These are phyloP conservation scores for Pandion haliaetus DNA, from an alignment of 2,113 vertebrate species.

Conservation along the genomic window DNA sequence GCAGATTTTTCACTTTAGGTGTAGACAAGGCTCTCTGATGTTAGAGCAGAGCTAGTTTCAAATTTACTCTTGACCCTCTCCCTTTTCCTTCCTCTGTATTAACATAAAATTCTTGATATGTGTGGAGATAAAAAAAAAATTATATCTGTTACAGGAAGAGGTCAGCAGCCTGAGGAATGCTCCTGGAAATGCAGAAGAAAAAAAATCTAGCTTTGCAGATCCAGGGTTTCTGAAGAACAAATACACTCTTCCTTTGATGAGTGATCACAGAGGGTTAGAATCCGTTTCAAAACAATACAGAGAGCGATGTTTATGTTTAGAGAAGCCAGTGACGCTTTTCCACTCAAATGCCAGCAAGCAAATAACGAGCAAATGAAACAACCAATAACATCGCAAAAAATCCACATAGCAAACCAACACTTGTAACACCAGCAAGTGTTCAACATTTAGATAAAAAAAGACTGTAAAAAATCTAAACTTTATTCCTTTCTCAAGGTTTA, in stretches of 20 bases:
- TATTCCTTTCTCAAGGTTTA: background rate
- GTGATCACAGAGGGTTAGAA: background rate
- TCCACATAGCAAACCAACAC: background rate
- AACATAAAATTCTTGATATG: background rate
- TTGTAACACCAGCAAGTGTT: background rate
- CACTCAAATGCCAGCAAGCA: background rate
- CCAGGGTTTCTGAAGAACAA: background rate
- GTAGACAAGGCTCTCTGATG: background rate
- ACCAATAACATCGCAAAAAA: background rate
- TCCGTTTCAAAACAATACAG: background rate
- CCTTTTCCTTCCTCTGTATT: background rate
- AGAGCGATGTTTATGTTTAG: background rate
- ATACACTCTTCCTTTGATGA: background rate
- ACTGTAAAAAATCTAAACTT: background rate
- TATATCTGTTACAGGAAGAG: background rate
- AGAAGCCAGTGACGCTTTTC: background rate
- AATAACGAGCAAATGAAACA: background rate
- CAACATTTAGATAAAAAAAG: background rate
- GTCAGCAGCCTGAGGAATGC: background rate
- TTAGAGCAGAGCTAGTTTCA: background rate
- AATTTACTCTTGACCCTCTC: background rate
- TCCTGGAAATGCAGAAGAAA: background rate
- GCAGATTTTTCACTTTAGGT: background rate
- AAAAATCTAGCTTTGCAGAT: background rate
- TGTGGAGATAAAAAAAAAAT: background rate